Evolutionary conservation across 37 sponge, comb jelly and placozoan genomes (phyloP).

Genomic region (Ianthella basta): DNA sequence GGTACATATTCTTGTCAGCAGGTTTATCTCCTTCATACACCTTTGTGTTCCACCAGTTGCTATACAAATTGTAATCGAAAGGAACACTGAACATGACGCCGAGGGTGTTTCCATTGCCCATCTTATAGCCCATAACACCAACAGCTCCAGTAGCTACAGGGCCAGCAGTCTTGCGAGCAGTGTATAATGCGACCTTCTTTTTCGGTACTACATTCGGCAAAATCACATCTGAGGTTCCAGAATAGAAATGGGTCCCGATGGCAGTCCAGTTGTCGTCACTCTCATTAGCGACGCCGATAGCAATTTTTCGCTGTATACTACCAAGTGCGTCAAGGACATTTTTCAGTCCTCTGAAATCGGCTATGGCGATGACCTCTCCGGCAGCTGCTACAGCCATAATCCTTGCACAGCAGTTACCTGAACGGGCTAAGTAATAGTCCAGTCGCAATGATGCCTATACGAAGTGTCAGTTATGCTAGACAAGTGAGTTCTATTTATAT

Average conservation of each 20-base stretch:
- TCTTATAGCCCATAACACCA: conserved; percentile 12
- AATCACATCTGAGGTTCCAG: neutral
- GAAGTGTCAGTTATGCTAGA: neutral
- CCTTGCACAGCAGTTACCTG: neutral
- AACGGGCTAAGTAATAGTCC: neutral
- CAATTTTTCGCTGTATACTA: neutral
- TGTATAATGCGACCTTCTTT: neutral
- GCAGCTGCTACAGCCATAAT: too few relatives aligned
- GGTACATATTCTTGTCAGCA: conserved; percentile 33
- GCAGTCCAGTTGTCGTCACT: neutral
- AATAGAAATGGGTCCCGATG: neutral
- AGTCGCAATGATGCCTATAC: too few relatives aligned
- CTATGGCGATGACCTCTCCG: neutral
- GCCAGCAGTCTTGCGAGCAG: conserved; percentile 15
- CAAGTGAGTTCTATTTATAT: conserved; percentile 1
- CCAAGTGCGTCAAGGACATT: neutral
- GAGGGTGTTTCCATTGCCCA: conserved; percentile 34
- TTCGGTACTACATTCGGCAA: neutral
- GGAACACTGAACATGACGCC: conserved; percentile 32
- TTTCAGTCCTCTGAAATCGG: neutral
- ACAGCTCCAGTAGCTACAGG: conserved; percentile 27
- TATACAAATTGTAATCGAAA: conserved; percentile 39
- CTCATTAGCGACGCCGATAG: neutral
- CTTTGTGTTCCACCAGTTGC: conserved; percentile 44
- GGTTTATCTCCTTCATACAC: conserved; percentile 11